phyloP scores from a whole-genome alignment of 2,113 vertebrate genomes.

The Geococcyx californianus region DNA sequence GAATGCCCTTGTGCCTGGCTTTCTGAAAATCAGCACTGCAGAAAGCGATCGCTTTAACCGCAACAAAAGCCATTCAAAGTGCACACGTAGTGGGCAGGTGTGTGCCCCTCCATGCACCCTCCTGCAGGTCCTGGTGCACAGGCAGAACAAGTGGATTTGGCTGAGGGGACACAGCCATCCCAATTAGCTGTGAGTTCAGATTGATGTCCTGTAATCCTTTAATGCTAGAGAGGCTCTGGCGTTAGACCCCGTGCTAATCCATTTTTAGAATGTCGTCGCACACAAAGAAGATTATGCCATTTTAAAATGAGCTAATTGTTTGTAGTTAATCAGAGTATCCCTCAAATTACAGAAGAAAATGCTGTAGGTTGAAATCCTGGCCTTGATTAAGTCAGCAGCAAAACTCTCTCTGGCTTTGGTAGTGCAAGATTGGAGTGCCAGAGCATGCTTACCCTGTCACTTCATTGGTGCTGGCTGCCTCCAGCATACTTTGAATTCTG shows the following conservation, averaged over 20 bases:
- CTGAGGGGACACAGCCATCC: not conserved
- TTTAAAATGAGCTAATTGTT: constrained; percentile 55
- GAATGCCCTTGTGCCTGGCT: constrained; percentile 70
- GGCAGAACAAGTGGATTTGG: not conserved
- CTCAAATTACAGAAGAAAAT: not conserved
- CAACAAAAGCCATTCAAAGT: not conserved
- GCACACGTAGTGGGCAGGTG: not conserved
- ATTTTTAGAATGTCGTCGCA: not conserved
- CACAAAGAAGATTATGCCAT: not conserved
- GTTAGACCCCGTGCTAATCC: not conserved
- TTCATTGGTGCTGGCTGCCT: not conserved
- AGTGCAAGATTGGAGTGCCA: not conserved
- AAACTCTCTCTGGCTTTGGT: not conserved
- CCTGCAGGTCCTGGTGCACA: not conserved
- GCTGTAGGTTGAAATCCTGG: not conserved
- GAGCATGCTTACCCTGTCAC: no score
- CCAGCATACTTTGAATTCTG: not conserved
- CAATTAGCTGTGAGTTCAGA: not conserved
- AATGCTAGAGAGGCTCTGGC: not conserved
- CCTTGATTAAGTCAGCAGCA: not conserved
- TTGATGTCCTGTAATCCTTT: constrained; percentile 42
- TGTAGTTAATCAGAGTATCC: constrained; percentile 34
- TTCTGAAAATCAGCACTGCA: constrained; percentile 3
- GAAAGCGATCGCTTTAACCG: not conserved
- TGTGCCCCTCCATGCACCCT: rapidly evolving